Percentiles rank a stretch among this genome's conserved stretches.
phyloP scores from a whole-genome alignment of 2,113 vertebrate species.

The Mobula hypostoma region DNA sequence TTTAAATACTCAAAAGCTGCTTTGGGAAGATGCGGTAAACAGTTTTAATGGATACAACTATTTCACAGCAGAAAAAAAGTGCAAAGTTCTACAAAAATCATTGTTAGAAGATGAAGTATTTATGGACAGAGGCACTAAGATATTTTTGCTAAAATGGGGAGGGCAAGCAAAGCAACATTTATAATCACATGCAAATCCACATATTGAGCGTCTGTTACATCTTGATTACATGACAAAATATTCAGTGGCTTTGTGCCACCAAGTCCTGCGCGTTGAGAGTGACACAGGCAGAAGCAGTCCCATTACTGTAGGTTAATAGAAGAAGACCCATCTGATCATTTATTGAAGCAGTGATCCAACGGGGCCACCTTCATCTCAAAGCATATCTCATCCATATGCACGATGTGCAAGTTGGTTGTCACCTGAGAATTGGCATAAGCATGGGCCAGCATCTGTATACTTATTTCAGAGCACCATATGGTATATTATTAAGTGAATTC shows the following conservation, averaged over 20 bases:
- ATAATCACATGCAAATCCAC: conserved; percentile 40
- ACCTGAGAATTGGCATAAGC: conserved; percentile 15
- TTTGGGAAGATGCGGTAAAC: neutral
- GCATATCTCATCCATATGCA: conserved; percentile 36
- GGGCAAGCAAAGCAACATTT: neutral
- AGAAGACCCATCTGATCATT: conserved; percentile 47
- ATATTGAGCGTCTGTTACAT: conserved; percentile 40
- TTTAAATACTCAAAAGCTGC: neutral
- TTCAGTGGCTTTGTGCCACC: conserved; percentile 41
- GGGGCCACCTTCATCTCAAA: conserved; percentile 12
- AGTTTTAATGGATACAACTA: too few relatives aligned
- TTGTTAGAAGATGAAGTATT: neutral
- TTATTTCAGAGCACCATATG: conserved; percentile 36
- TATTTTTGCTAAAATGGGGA: neutral
- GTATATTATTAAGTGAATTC: conserved; percentile 50
- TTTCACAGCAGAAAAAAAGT: neutral
- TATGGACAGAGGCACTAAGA: neutral
- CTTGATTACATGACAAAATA: conserved; percentile 49
- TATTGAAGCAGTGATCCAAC: conserved; percentile 39
- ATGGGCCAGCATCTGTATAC: conserved; percentile 38
- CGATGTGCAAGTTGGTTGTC: conserved; percentile 36
- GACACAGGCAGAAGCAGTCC: conserved; percentile 42
- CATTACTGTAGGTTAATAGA: conserved; percentile 49
- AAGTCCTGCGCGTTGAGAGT: conserved; percentile 44
- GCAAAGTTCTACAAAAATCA: neutral